Conservation (phyloP, 2,113 vertebrate species). For the Lophura nycthemera region DNA sequence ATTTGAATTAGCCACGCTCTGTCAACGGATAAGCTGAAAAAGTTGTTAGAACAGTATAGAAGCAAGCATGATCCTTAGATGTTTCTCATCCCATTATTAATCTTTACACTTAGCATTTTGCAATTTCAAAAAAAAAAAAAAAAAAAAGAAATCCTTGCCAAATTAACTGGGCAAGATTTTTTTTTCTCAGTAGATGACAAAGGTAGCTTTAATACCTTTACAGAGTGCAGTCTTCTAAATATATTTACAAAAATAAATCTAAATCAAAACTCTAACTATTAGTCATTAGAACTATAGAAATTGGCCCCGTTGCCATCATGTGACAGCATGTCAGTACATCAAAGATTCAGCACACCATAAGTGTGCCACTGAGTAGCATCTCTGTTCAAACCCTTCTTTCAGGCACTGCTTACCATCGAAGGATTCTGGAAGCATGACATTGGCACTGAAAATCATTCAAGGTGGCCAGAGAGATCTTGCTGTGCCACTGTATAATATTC, state of each 20-base stretch:
- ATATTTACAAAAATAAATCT: neutral
- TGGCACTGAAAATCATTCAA: neutral
- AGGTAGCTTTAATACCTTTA: neutral
- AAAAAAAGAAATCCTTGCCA: neutral
- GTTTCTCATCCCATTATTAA: neutral
- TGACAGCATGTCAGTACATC: neutral
- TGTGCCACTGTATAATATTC: neutral
- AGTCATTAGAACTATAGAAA: neutral
- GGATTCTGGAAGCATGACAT: neutral
- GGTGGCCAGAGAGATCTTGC: neutral
- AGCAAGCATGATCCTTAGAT: neutral
- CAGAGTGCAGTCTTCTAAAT: neutral
- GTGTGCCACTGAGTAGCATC: neutral
- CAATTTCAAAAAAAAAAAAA: neutral
- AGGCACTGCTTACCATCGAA: neutral
- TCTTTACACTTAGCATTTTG: neutral
- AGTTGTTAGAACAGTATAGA: neutral
- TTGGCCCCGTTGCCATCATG: fast-evolving
- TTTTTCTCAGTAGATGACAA: neutral
- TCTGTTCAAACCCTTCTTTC: neutral
- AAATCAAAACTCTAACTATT: neutral
- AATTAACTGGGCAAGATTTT: neutral
- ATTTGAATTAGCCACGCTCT: neutral
- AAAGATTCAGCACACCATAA: neutral
- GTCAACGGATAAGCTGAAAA: neutral